phyloP scores from a whole-genome alignment of 2,113 vertebrate species.

The Pseudorhombus dupliciocellatus region DNA sequence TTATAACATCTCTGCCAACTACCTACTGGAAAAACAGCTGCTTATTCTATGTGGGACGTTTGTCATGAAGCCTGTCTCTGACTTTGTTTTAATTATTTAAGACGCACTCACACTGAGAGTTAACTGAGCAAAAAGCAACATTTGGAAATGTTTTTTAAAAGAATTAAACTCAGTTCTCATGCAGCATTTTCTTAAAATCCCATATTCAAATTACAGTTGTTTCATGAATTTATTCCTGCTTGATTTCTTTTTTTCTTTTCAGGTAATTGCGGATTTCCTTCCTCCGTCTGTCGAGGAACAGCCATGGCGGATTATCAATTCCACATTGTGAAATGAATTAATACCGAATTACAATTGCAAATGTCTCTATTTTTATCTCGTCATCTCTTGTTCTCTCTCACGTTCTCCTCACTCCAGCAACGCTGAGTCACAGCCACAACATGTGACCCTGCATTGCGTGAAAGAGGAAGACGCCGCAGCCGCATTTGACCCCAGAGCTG shows the following conservation, averaged over 20 bases:
- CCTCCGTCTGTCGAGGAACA: neutral
- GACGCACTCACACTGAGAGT: neutral
- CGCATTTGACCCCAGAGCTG: slow-evolving; percentile 1
- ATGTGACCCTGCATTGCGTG: slow-evolving; percentile 2
- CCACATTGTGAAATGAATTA: neutral
- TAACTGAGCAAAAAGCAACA: slow-evolving; percentile 1
- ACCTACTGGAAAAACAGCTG: slow-evolving; percentile 30
- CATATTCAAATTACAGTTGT: neutral
- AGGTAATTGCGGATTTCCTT: neutral
- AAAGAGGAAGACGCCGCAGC: neutral
- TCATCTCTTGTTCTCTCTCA: neutral
- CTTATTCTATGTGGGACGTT: slow-evolving; percentile 1
- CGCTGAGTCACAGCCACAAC: neutral
- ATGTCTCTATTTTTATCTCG: neutral
- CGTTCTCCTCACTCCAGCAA: neutral
- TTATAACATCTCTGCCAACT: slow-evolving; percentile 11
- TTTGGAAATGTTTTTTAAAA: neutral
- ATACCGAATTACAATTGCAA: neutral
- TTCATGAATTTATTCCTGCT: neutral
- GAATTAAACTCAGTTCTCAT: neutral
- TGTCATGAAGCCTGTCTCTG: slow-evolving; percentile 1
- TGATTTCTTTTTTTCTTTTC: neutral
- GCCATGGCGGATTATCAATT: neutral
- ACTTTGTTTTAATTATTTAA: neutral
- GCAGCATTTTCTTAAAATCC: slow-evolving; percentile 13